Conservation (phyloP, 2,888 invertebrate genomes). For the Macaria liturata region DNA sequence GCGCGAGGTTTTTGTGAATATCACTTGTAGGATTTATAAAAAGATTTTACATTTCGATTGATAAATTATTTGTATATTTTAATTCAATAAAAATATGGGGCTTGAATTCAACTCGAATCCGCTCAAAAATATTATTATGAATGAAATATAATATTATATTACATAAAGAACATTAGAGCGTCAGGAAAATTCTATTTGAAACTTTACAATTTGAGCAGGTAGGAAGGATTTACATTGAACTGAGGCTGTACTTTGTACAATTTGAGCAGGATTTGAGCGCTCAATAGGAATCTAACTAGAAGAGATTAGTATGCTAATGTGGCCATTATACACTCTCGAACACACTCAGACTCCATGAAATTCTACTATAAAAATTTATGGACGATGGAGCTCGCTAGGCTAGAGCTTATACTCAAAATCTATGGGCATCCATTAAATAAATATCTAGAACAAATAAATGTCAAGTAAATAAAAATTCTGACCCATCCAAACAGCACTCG, state of each 20-base stretch:
- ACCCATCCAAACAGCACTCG: constrained; percentile 80
- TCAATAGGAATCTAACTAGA: constrained; percentile 70
- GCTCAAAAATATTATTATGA: no score
- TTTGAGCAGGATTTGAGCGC: constrained; percentile 62
- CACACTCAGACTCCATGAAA: constrained; percentile 63
- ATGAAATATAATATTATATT: no score
- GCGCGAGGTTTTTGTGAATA: no score
- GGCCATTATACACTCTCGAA: constrained; percentile 62
- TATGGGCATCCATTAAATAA: constrained; percentile 69
- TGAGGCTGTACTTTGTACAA: constrained; percentile 36
- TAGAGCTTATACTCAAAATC: constrained; percentile 70
- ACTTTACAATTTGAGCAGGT: constrained; percentile 38
- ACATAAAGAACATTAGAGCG: background rate
- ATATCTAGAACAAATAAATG: constrained; percentile 62
- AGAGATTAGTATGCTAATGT: constrained; percentile 79
- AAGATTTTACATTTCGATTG: no score
- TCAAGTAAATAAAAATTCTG: constrained; percentile 60
- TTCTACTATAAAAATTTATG: constrained; percentile 72
- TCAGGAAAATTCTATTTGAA: background rate
- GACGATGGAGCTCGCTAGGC: constrained; percentile 77
- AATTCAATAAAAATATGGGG: no score
- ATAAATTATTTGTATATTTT: no score
- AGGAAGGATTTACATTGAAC: constrained; percentile 67
- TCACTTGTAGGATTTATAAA: no score
- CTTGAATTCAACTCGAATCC: no score